These are phyloP conservation scores for Pachyrhynchus sulphureomaculatus DNA, from an alignment of 1,140 invertebrate species.

Conservation along the genomic window DNA sequence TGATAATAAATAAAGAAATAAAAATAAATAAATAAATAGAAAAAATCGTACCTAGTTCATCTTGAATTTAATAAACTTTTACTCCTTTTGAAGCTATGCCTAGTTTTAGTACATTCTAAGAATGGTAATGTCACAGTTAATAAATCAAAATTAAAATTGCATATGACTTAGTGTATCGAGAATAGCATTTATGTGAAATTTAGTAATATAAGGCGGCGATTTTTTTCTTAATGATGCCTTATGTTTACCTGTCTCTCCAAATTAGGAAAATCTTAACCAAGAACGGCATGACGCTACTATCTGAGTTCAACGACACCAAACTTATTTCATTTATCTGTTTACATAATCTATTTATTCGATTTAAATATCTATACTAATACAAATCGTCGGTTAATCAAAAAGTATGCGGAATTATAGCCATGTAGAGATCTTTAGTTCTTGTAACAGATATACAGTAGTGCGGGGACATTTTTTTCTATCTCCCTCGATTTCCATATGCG, in stretches of 20 bases:
- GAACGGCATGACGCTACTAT: conserved; percentile 1
- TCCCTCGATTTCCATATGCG: no score
- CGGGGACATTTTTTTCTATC: no score
- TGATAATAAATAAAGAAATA: no score
- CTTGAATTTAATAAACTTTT: no score
- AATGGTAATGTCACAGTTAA: conserved; percentile 15
- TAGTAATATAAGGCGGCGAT: conserved; percentile 20
- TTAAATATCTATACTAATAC: background rate
- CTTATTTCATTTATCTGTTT: background rate
- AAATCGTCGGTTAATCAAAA: background rate
- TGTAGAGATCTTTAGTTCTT: background rate
- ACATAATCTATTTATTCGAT: background rate
- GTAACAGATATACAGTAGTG: background rate
- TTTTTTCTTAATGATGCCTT: conserved; percentile 13
- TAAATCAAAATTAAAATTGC: conserved; percentile 6
- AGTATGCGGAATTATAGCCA: background rate
- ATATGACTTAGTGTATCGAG: conserved; percentile 1
- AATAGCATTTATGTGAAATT: conserved; percentile 11
- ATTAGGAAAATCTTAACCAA: conserved; percentile 21
- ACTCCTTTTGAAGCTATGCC: no score
- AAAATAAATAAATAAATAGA: no score
- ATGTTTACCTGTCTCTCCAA: conserved; percentile 23
- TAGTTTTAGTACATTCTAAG: no score
- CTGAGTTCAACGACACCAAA: conserved; percentile 16
- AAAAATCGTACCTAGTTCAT: no score